Percentiles rank a stretch among this genome's conserved stretches.
Conservation (phyloP, 2,797 vertebrate genomes). For the Chloroceryle amazona region DNA sequence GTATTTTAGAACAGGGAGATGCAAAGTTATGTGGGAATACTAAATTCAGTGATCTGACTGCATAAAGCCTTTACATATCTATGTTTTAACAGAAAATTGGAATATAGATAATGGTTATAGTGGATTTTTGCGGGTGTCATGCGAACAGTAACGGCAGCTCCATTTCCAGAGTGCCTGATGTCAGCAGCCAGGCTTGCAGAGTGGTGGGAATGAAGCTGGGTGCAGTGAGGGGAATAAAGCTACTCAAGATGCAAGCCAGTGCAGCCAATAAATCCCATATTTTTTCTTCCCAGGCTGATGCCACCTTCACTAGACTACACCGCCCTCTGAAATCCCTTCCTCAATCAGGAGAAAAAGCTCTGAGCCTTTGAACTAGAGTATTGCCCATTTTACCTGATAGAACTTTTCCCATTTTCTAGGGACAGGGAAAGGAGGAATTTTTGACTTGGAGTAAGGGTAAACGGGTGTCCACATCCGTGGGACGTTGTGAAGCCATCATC, state of each 20-base stretch:
- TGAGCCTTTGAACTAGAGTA: neutral
- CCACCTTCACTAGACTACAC: neutral
- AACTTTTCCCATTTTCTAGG: neutral
- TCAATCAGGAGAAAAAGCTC: neutral
- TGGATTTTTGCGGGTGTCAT: neutral
- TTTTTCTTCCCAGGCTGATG: neutral
- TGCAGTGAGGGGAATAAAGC: neutral
- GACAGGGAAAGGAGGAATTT: neutral
- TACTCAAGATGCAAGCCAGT: neutral
- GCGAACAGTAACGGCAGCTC: neutral
- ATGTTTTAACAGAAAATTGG: neutral
- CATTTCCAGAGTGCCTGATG: neutral
- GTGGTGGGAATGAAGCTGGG: neutral
- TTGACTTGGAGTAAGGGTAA: neutral
- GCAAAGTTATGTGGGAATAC: neutral
- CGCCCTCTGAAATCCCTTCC: neutral
- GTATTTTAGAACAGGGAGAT: neutral
- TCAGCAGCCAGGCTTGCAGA: neutral
- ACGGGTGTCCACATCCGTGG: neutral
- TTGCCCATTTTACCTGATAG: neutral
- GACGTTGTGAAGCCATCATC: neutral
- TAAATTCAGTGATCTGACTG: neutral
- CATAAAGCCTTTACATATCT: neutral
- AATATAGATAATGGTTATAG: neutral
- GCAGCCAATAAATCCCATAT: neutral